Percentiles rank a stretch among this genome's conserved stretches.
These are phyloP conservation scores for Megaptera novaeangliae DNA, from an alignment of 2,113 vertebrate genomes.

Conservation along the genomic window DNA sequence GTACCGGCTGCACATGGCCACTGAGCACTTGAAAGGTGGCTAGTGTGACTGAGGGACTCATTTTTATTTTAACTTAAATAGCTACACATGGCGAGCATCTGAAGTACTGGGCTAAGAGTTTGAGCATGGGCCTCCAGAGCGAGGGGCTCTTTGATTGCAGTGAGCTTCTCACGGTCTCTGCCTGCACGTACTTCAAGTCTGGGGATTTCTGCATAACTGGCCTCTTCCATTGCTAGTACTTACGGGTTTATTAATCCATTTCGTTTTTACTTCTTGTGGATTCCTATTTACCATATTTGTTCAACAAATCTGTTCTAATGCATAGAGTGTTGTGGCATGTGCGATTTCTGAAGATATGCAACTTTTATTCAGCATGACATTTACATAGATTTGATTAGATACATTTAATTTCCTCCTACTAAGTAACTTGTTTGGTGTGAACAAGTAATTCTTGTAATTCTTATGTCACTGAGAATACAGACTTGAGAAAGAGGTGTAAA, in stretches of 20 bases:
- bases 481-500: background rate
- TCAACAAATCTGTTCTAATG: background rate
- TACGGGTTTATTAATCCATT: background rate
- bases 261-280: background rate
- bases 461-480: background rate
- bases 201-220: background rate
- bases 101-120: background rate
- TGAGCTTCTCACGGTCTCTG: background rate
- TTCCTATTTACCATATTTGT: background rate
- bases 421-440: conserved; percentile 29
- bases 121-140: background rate
- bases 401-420: conserved; percentile 29
- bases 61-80: background rate
- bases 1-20: background rate
- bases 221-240: background rate
- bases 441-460: conserved; percentile 30
- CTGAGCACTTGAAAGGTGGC: background rate
- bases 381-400: conserved; percentile 47
- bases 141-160: background rate
- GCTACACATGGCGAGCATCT: background rate
- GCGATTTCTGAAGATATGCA: background rate
- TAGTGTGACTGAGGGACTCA: background rate
- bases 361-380: conserved; percentile 40
- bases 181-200: background rate
- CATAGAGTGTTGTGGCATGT: background rate